Evolutionary conservation across 2,888 invertebrate species (phyloP).

Genomic region (Torymus auratus): DNA sequence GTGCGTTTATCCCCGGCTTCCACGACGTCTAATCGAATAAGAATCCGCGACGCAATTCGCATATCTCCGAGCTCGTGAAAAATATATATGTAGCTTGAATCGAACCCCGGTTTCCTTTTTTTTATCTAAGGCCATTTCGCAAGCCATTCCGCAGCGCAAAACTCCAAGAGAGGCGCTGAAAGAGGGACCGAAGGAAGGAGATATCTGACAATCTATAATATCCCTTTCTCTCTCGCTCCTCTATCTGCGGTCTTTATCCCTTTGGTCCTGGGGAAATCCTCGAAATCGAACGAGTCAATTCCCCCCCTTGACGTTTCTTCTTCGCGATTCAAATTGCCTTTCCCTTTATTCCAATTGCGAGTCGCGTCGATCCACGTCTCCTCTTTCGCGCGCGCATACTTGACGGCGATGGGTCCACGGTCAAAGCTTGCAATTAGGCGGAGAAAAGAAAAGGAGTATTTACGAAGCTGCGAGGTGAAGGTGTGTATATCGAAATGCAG

Average conservation of each 20-base stretch:
- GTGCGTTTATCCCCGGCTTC: no score
- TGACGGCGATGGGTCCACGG: neutral
- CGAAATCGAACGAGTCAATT: conserved; percentile 48
- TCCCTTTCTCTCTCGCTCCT: neutral
- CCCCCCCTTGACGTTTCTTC: conserved; percentile 33
- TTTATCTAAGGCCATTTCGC: conserved; percentile 24
- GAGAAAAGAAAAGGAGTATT: no score
- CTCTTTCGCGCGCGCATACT: neutral
- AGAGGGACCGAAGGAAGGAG: neutral
- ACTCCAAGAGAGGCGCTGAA: neutral
- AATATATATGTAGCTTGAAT: neutral
- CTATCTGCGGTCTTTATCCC: conserved; percentile 33
- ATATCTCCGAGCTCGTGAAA: no score
- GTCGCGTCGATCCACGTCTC: conserved; percentile 6
- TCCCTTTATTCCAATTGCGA: conserved; percentile 47
- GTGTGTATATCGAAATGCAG: no score
- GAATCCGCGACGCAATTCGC: no score
- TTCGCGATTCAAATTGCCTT: conserved; percentile 36
- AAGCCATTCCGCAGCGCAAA: conserved; percentile 22
- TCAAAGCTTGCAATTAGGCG: no score
- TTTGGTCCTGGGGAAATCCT: conserved; percentile 33
- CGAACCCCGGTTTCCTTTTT: neutral
- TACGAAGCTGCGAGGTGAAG: no score
- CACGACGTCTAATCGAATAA: no score
- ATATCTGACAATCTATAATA: conserved; percentile 42